Percentiles rank a stretch among this genome's conserved stretches.
These are phyloP conservation scores for Macropus fuliginosus DNA, from an alignment of 2,797 vertebrate genomes.

Conservation along the genomic window DNA sequence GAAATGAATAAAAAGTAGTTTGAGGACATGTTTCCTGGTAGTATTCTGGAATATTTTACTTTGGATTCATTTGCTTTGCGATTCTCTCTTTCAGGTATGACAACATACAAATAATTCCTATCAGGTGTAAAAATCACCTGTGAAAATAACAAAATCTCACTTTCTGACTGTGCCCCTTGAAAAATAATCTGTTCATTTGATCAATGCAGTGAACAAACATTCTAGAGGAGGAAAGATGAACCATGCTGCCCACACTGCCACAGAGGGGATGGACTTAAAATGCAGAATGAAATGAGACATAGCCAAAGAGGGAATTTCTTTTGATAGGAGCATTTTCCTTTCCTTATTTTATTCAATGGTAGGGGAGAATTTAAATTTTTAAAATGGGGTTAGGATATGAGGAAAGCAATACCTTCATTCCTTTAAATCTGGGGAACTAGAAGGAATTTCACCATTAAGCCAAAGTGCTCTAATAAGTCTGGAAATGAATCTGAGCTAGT, in stretches of 20 bases:
- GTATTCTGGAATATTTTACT: conserved; percentile 12
- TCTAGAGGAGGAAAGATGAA: not conserved
- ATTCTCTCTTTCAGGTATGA: conserved; percentile 32
- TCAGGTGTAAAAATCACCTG: not conserved
- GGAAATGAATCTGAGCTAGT: not conserved
- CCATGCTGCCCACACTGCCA: not conserved
- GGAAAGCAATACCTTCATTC: not conserved
- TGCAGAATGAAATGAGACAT: not conserved
- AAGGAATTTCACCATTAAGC: not conserved
- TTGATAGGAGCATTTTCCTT: not conserved
- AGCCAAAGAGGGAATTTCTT: not conserved
- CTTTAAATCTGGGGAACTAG: not conserved
- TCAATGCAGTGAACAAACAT: not conserved
- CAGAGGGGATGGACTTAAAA: not conserved
- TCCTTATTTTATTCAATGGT: not conserved
- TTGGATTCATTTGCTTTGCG: not conserved
- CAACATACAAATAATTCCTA: conserved; percentile 7
- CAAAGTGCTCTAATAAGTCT: not conserved
- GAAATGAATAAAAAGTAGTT: conserved; percentile 8
- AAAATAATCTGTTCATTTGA: not conserved
- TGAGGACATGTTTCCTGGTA: conserved; percentile 5
- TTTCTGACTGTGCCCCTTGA: not conserved
- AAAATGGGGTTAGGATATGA: not conserved
- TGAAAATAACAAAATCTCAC: not conserved
- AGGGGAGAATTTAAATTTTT: not conserved